These are phyloP conservation scores for Tinea pellionella DNA, from an alignment of 2,888 invertebrate genomes.

Conservation along the genomic window DNA sequence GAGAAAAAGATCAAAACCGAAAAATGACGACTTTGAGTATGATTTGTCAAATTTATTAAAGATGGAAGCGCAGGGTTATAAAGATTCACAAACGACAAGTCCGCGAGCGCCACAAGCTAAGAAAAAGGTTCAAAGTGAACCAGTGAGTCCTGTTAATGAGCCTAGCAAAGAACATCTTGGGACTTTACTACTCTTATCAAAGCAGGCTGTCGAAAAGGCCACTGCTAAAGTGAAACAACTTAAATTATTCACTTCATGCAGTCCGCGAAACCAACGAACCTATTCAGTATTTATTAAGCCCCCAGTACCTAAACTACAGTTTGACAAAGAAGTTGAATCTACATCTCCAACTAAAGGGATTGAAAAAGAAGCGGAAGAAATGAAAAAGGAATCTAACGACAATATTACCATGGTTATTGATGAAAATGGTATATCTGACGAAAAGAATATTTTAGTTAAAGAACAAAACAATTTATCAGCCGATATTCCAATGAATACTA, in stretches of 20 bases:
- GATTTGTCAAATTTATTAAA: conserved; percentile 72
- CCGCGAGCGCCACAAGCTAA: conserved; percentile 37
- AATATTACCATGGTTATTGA: background rate
- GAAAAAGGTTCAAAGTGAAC: conserved; percentile 30
- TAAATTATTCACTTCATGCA: conserved; percentile 25
- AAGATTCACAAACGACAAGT: conserved; percentile 39
- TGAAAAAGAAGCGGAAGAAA: conserved; percentile 23
- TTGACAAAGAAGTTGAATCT: conserved; percentile 35
- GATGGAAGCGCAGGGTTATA: conserved; percentile 60
- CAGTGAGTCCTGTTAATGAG: conserved; percentile 20
- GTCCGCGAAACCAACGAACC: conserved; percentile 30
- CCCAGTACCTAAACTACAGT: conserved; percentile 40
- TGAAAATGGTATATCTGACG: too few relatives aligned
- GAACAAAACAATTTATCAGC: too few relatives aligned
- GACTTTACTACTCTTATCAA: conserved; percentile 42
- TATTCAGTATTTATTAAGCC: conserved; percentile 46
- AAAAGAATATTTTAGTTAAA: too few relatives aligned
- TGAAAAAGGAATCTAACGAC: background rate
- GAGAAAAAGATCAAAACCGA: conserved; percentile 73
- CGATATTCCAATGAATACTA: too few relatives aligned
- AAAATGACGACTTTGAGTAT: conserved; percentile 78
- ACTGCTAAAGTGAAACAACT: conserved; percentile 43
- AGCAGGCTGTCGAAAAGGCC: conserved; percentile 41
- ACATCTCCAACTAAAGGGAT: conserved; percentile 47
- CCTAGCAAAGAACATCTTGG: conserved; percentile 50